Percentiles rank a stretch among this genome's conserved stretches.
Evolutionary conservation across 2,113 vertebrate species (phyloP).

Genomic region (Anarrhichthys ocellatus): DNA sequence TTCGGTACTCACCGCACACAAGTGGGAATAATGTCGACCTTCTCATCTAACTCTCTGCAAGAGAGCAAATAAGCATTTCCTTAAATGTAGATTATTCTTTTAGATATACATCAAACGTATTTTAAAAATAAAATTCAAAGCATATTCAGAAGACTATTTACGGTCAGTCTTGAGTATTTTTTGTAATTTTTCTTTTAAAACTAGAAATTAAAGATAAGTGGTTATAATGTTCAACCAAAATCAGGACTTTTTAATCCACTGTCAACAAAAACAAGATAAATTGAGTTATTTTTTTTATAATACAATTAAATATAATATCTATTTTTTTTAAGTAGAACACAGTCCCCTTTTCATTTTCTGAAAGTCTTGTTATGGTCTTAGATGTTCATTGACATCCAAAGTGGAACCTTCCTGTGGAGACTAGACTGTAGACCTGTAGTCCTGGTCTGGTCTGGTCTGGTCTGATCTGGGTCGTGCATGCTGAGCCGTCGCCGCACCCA

Average conservation of each 20-base stretch:
- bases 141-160: background rate
- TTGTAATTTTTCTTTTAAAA: background rate
- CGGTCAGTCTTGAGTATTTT: background rate
- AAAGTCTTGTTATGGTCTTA: background rate
- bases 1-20: background rate
- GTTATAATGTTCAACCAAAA: background rate
- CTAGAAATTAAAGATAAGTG: background rate
- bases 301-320: background rate
- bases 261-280: background rate
- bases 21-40: background rate
- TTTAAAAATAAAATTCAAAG: background rate
- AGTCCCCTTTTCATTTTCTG: background rate
- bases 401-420: background rate
- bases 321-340: background rate
- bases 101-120: background rate
- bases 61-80: background rate
- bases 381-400: background rate
- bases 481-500: slow-evolving; percentile 27
- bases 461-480: slow-evolving; percentile 34
- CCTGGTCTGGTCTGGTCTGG: slow-evolving; percentile 21
- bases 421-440: background rate
- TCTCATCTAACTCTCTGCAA: background rate
- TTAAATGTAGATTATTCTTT: background rate
- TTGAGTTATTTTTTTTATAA: too few species aligned
- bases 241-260: background rate